These are phyloP conservation scores for Benthosema pterotum DNA, from an alignment of 2,797 vertebrate genomes.

Conservation along the genomic window DNA sequence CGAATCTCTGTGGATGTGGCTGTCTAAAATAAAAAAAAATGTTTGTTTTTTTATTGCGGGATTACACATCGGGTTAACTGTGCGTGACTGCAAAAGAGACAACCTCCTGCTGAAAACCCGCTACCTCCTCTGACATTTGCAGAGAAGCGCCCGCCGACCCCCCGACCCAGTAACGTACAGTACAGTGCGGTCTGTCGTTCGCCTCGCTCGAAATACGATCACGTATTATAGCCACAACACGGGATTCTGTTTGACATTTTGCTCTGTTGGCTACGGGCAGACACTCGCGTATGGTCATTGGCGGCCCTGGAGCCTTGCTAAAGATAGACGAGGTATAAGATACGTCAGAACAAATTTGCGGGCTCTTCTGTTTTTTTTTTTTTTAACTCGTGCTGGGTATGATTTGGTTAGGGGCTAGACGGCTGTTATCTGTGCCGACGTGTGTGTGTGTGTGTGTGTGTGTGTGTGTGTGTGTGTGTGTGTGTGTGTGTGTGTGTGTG, in stretches of 20 bases:
- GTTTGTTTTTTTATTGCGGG: too few relatives aligned
- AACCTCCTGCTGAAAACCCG: too few relatives aligned
- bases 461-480: conserved; percentile 1
- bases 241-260: conserved; percentile 66
- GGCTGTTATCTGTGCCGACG: conserved; percentile 20
- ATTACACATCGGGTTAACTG: too few relatives aligned
- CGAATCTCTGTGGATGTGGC: too few relatives aligned
- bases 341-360: conserved; percentile 59
- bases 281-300: conserved; percentile 36
- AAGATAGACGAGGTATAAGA: conserved; percentile 60
- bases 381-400: conserved; percentile 22
- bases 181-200: conserved; percentile 29
- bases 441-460: background rate
- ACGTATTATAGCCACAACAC: conserved; percentile 17
- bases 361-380: too few relatives aligned
- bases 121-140: too few relatives aligned
- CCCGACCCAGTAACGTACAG: too few relatives aligned
- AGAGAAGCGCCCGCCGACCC: too few relatives aligned
- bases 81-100: too few relatives aligned
- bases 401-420: conserved; percentile 50
- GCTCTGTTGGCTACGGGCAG: conserved; percentile 49
- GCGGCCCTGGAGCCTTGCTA: conserved; percentile 58
- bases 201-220: conserved; percentile 57
- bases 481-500: background rate
- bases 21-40: too few relatives aligned